Evolutionary conservation across 2,797 vertebrate genomes (phyloP).

Genomic region (Liparis tanakae): DNA sequence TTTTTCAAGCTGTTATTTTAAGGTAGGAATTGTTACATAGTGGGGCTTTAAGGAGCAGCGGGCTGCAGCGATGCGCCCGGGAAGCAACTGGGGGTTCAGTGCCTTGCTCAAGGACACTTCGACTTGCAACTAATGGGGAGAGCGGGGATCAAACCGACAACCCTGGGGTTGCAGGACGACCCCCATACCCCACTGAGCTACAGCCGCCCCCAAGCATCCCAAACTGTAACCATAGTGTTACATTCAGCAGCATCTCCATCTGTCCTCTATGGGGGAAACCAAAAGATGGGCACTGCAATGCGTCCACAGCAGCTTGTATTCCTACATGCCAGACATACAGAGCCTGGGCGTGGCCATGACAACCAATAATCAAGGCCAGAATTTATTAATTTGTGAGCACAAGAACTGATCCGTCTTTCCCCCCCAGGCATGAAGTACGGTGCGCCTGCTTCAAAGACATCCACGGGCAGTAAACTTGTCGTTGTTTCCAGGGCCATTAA

Average conservation of each 20-base stretch:
- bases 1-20: too few species aligned
- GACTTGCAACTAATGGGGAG: too few species aligned
- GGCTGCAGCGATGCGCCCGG: too few species aligned
- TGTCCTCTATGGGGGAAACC: not conserved
- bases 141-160: too few species aligned
- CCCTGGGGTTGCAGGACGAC: too few species aligned
- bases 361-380: not conserved
- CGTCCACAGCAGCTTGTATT: not conserved
- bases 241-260: slow-evolving; percentile 2
- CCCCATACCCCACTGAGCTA: too few species aligned
- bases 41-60: too few species aligned
- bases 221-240: slow-evolving; percentile 13
- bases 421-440: not conserved
- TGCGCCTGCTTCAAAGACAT: not conserved
- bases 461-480: not conserved
- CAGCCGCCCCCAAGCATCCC: too few species aligned
- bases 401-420: not conserved
- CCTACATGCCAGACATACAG: not conserved
- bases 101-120: too few species aligned
- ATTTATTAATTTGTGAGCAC: not conserved
- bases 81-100: too few species aligned
- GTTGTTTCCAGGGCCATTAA: not conserved
- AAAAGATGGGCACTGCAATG: not conserved
- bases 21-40: too few species aligned
- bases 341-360: not conserved